A percentile compares a stretch with the other conserved stretches of the same genome.
phyloP scores from a whole-genome alignment of 1,140 invertebrate genomes.

The Euschistus heros region DNA sequence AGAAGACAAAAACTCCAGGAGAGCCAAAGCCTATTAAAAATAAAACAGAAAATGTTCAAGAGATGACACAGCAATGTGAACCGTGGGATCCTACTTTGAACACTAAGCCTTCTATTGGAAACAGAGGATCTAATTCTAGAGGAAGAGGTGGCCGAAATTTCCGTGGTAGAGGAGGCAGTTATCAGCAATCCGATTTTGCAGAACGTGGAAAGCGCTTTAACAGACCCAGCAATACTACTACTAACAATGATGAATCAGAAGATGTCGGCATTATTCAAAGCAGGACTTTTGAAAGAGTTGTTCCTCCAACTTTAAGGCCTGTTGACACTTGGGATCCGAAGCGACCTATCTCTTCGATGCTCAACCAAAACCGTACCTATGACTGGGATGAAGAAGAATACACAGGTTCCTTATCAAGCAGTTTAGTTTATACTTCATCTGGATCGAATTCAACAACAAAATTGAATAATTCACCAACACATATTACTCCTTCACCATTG shows the following conservation, averaged over 20 bases:
- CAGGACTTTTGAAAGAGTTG: conserved; percentile 11
- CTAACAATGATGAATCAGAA: background rate
- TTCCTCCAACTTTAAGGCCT: background rate
- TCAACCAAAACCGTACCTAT: background rate
- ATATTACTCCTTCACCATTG: no score
- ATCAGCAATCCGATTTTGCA: conserved; percentile 25
- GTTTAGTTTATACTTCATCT: conserved; percentile 8
- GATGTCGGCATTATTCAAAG: background rate
- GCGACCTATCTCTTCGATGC: background rate
- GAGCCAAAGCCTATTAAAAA: background rate
- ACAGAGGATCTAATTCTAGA: background rate
- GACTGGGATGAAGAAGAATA: conserved; percentile 19
- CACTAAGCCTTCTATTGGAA: no score
- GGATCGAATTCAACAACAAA: no score
- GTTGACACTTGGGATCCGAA: background rate
- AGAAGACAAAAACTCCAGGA: conserved; percentile 42
- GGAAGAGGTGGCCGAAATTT: conserved; percentile 34
- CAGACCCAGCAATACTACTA: background rate
- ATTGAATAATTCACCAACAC: no score
- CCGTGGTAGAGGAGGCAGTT: conserved; percentile 40
- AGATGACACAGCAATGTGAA: no score
- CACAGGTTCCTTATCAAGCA: conserved; percentile 13
- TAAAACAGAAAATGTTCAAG: no score
- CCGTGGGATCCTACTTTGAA: no score
- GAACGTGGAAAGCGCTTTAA: no score